A percentile compares a stretch with the other conserved stretches of the same genome.
These are phyloP conservation scores for Anguilla pacifica DNA, from an alignment of 2,797 vertebrate genomes.

Conservation along the genomic window DNA sequence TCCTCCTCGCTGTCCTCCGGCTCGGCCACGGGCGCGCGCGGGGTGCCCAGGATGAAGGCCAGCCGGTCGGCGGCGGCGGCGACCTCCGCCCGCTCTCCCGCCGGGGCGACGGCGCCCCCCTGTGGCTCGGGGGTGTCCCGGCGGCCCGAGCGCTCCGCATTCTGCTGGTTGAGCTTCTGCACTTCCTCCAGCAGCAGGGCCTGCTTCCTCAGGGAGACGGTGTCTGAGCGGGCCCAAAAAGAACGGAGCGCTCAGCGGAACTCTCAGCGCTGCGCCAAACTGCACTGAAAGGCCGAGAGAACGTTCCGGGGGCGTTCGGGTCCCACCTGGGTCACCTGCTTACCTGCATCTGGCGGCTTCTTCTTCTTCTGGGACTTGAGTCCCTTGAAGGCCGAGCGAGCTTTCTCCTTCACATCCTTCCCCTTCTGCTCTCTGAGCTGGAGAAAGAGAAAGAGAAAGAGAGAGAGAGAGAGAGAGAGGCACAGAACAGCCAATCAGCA, in stretches of 20 bases:
- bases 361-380: slow-evolving; percentile 74
- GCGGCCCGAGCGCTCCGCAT: slow-evolving; percentile 63
- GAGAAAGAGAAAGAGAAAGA: neutral
- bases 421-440: slow-evolving; percentile 73
- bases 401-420: slow-evolving; percentile 74
- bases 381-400: slow-evolving; percentile 64
- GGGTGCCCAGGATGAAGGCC: slow-evolving; percentile 55
- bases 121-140: slow-evolving; percentile 32
- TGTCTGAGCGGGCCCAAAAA: slow-evolving; percentile 67
- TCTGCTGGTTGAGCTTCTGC: slow-evolving; percentile 84
- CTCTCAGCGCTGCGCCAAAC: neutral
- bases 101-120: slow-evolving; percentile 53
- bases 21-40: slow-evolving; percentile 38
- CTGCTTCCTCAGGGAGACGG: slow-evolving; percentile 68
- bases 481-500: neutral
- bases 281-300: neutral
- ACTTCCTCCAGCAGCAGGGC: slow-evolving; percentile 75
- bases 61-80: slow-evolving; percentile 33
- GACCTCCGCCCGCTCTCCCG: slow-evolving; percentile 35
- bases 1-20: slow-evolving; percentile 17
- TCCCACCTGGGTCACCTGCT: neutral
- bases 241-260: neutral
- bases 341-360: slow-evolving; percentile 85
- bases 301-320: neutral
- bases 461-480: neutral